phyloP scores from a whole-genome alignment of 2,113 vertebrate species.

The Muntiacus reevesi region DNA sequence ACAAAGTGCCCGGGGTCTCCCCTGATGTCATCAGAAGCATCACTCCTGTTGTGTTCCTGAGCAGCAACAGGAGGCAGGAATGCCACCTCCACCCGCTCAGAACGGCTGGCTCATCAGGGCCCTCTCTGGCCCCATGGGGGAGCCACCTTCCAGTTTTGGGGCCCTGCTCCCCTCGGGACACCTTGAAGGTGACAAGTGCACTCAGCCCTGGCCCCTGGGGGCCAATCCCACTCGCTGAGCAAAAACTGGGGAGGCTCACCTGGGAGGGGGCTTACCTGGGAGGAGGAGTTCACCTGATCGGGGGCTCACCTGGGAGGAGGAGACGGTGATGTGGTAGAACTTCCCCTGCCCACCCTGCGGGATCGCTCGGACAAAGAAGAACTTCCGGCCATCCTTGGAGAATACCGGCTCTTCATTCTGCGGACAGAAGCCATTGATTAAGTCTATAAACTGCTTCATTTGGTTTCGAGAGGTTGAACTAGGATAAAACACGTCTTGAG shows the following conservation, averaged over 20 bases:
- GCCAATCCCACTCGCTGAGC: neutral
- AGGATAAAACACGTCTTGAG: accelerated
- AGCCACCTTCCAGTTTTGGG: neutral
- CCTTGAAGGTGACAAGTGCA: accelerated
- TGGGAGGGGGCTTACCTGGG: neutral
- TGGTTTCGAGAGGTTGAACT: accelerated
- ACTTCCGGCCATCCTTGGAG: conserved; percentile 91
- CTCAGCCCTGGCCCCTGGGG: accelerated
- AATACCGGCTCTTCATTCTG: conserved; percentile 95
- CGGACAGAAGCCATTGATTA: neutral
- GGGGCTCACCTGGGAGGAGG: conserved; percentile 88
- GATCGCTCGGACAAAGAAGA: conserved; percentile 95
- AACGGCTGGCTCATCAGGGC: accelerated
- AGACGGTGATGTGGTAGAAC: conserved; percentile 96
- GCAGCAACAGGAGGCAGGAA: too few species aligned
- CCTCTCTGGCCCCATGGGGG: accelerated
- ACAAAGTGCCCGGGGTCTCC: accelerated
- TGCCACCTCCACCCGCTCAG: accelerated
- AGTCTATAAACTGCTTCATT: accelerated
- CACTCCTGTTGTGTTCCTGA: accelerated
- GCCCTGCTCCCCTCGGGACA: accelerated
- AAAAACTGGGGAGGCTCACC: neutral
- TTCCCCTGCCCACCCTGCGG: conserved; percentile 93
- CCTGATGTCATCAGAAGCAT: neutral
- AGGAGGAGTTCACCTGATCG: neutral